phyloP scores from a whole-genome alignment of 2,797 vertebrate species.

The Cheirogaleus major region DNA sequence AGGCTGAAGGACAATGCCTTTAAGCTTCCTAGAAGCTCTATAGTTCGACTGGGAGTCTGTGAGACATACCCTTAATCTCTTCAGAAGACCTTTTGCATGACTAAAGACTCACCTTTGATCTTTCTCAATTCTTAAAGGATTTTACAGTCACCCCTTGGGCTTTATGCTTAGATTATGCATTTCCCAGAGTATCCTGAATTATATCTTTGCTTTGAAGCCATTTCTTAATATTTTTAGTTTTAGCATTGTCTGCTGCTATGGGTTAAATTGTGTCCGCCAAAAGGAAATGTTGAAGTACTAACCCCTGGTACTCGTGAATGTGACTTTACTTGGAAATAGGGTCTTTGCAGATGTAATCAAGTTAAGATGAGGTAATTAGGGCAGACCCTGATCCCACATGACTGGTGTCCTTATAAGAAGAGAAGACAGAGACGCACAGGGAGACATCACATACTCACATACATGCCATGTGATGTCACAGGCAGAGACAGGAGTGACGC shows the following conservation, averaged over 20 bases:
- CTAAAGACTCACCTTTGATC: neutral
- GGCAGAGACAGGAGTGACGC: neutral
- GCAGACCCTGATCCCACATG: neutral
- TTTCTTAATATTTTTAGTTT: neutral
- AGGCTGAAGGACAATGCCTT: neutral
- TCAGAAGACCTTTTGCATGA: neutral
- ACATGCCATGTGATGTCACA: neutral
- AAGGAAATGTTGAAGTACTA: neutral
- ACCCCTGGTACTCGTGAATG: neutral
- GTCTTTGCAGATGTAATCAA: neutral
- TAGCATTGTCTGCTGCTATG: neutral
- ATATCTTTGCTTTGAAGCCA: neutral
- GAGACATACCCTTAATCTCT: neutral
- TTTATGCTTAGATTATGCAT: neutral
- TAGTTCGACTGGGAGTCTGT: neutral
- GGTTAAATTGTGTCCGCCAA: neutral
- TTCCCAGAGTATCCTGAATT: neutral
- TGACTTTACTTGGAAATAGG: neutral
- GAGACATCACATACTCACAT: accelerated
- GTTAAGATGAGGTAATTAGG: neutral
- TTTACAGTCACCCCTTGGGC: neutral
- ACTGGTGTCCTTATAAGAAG: neutral
- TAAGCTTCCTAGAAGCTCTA: neutral
- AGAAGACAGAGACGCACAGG: neutral
- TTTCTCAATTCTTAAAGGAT: neutral